Base-by-base conservation (phyloP, 2,113 vertebrate genomes). In the Lasiurus cinereus region DNA sequence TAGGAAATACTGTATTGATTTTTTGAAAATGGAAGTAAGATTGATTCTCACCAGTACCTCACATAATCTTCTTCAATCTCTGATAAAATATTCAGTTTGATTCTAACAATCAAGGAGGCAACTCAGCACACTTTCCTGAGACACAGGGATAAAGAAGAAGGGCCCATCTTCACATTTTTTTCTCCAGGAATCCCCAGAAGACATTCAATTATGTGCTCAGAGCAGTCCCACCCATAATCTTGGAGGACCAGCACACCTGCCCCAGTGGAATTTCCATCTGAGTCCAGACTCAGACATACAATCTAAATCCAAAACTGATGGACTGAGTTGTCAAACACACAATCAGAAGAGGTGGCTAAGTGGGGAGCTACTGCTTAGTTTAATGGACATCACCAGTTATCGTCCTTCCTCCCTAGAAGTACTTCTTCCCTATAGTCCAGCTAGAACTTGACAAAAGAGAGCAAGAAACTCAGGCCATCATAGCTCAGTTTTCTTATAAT, bases 21-120 rank as follows among this genome's bases (percentile, higher is more conserved):
- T 97, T 93, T 93, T 97, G 27, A 85, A 97, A 95, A 97, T 92
- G 69, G 78, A 93, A 90, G 77, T 82, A 79, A 64, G 50, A 91
- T 92, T 94, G 94, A 96, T 94, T 93, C 82, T 88, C 39, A 33
- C 77, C 66, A 88, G 56, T 67, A 86, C n/a, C 33, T 83, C 36
- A 83, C 78, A 67, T 93, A 90, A 97, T 79, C n/a, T 84, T 94
- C 22, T 94, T 93, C 1, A 0, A 96, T 94, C 48, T 29, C 69
- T 84, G 52, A 50, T 92, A 87, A 97, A 95, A 93, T 50, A 84
- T 92, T 93, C 87, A 64, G 46, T 76, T 66, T 88, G 80, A 85
- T 64, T 88, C 77, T 72, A 87, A 72, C 33, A 87, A 64, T 91
- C 67, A 84, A 48, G 29, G 14, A 83, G 15, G 5, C 4, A 52